A percentile compares a stretch with the other conserved stretches of the same genome.
Conservation (phyloP, 2,113 vertebrate species). For the Paramormyrops kingsleyae region DNA sequence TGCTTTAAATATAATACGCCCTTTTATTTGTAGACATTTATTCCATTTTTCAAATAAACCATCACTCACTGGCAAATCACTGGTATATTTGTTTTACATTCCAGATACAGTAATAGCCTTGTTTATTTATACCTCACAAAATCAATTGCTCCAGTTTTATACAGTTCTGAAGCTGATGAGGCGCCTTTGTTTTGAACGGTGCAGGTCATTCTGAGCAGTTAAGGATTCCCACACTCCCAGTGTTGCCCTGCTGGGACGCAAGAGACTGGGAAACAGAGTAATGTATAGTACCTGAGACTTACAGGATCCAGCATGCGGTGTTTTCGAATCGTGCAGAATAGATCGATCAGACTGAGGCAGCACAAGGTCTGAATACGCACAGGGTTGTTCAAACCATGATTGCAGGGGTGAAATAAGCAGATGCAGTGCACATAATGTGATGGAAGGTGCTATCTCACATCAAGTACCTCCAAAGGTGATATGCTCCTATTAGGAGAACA, state of each 20-base stretch:
- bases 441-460: conserved; percentile 9
- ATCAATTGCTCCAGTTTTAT: not conserved
- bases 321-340: not conserved
- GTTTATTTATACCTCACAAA: not conserved
- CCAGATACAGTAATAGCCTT: not conserved
- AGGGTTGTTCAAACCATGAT: not conserved
- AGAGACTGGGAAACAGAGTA: not conserved
- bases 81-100: not conserved
- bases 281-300: not conserved
- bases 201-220: not conserved
- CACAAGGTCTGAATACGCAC: not conserved
- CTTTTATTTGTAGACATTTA: not conserved
- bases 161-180: not conserved
- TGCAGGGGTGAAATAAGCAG: not conserved
- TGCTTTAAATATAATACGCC: not conserved
- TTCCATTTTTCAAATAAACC: not conserved
- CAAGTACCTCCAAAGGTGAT: not conserved
- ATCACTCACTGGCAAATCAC: not conserved
- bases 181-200: not conserved
- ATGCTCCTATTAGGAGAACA: not conserved
- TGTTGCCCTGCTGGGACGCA: not conserved
- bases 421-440: conserved; percentile 1
- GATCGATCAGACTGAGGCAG: not conserved
- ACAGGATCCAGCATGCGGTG: not conserved
- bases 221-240: not conserved